Conservation (phyloP, 2,888 invertebrate genomes). For the Parnassius orleans region DNA sequence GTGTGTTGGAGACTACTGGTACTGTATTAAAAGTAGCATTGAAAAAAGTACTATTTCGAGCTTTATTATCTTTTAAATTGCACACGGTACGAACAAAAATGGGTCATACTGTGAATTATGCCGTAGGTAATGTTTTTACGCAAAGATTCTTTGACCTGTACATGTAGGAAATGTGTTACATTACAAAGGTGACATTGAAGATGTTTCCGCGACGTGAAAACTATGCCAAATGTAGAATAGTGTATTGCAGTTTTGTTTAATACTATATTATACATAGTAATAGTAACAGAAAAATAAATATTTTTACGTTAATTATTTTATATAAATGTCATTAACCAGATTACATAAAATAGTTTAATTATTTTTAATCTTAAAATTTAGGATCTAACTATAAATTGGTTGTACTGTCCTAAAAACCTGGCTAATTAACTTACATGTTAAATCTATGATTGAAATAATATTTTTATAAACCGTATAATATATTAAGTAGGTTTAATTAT, state of each 20-base stretch:
- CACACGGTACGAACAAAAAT: conserved; percentile 27
- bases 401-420: too few relatives aligned
- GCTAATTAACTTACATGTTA: too few relatives aligned
- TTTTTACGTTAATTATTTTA: too few relatives aligned
- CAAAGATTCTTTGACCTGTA: conserved; percentile 23
- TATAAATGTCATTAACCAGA: too few relatives aligned
- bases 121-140: conserved; percentile 25
- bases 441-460: too few relatives aligned
- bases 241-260: conserved; percentile 25
- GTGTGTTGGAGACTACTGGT: conserved; percentile 35
- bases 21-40: conserved; percentile 27
- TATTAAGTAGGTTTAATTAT: too few relatives aligned
- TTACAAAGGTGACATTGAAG: conserved; percentile 60
- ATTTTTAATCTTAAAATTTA: too few relatives aligned
- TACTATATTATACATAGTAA: not conserved
- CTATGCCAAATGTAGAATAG: conserved; percentile 49
- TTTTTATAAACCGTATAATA: too few relatives aligned
- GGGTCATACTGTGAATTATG: conserved; percentile 25
- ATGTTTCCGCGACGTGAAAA: conserved; percentile 57
- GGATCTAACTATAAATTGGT: too few relatives aligned
- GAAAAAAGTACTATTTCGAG: conserved; percentile 24
- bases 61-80: conserved; percentile 24
- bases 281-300: too few relatives aligned
- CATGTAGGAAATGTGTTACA: conserved; percentile 42
- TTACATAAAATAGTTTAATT: too few relatives aligned